These are phyloP conservation scores for Diarsia brunnea DNA, from an alignment of 2,888 invertebrate species.

Conservation along the genomic window DNA sequence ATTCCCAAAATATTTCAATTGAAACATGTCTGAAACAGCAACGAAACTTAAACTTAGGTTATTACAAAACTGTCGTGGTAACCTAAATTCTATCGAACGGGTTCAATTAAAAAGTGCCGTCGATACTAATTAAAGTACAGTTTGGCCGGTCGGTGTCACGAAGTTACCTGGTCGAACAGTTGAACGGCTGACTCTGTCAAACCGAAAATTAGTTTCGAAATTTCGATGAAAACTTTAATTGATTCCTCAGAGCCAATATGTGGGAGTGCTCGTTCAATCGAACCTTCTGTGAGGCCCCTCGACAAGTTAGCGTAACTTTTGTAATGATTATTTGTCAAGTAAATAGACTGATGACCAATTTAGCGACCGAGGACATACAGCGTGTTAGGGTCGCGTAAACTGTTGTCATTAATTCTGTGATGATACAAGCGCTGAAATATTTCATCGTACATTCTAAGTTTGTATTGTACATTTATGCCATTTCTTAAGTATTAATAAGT, in stretches of 20 bases:
- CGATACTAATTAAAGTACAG: conserved; percentile 78
- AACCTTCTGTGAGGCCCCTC: conserved; percentile 73
- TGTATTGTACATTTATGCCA: background rate
- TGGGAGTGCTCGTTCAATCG: conserved; percentile 81
- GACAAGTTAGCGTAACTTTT: conserved; percentile 71
- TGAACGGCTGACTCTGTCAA: conserved; percentile 85
- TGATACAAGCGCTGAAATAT: background rate
- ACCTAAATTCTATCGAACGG: conserved; percentile 55
- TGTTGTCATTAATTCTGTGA: background rate
- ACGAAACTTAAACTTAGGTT: conserved; percentile 50
- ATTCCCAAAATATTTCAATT: conserved; percentile 32
- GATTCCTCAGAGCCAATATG: conserved; percentile 87
- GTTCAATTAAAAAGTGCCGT: conserved; percentile 80
- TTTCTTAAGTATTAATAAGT: background rate
- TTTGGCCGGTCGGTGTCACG: conserved; percentile 74
- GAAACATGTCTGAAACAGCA: conserved; percentile 41
- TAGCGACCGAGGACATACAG: conserved; percentile 4
- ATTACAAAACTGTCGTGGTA: conserved; percentile 59
- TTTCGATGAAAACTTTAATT: conserved; percentile 90
- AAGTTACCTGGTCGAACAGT: conserved; percentile 82
- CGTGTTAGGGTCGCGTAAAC: background rate
- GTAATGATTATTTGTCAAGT: conserved; percentile 70
- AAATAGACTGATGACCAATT: conserved; percentile 54
- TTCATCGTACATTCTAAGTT: background rate
- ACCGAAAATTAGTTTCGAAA: conserved; percentile 89